Evolutionary conservation across 2,888 invertebrate genomes (phyloP).

Genomic region (Drosophila greeni): DNA sequence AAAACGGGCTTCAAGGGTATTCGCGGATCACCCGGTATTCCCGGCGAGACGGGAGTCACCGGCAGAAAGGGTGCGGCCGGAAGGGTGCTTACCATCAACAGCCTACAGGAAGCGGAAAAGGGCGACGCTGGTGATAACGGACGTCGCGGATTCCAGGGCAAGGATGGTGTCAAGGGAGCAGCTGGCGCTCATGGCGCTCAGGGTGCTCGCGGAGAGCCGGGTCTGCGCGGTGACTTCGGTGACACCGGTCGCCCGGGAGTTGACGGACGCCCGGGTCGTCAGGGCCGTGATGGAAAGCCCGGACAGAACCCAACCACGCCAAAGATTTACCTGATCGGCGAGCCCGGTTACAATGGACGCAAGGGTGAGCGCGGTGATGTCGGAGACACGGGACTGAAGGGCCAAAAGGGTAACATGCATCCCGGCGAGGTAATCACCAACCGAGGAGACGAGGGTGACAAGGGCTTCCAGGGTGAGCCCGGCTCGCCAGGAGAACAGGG

Average conservation of each 20-base stretch:
- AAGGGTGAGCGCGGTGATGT: slow-evolving; percentile 80
- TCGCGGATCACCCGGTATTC: slow-evolving; percentile 81
- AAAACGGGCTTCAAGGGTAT: slow-evolving; percentile 80
- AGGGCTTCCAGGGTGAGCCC: slow-evolving; percentile 78
- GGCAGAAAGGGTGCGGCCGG: slow-evolving; percentile 43
- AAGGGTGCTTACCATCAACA: slow-evolving; percentile 74
- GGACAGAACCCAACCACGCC: slow-evolving; percentile 79
- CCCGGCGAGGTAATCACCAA: slow-evolving; percentile 80
- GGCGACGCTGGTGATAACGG: slow-evolving; percentile 78
- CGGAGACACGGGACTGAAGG: slow-evolving; percentile 77
- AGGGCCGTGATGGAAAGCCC: slow-evolving; percentile 80
- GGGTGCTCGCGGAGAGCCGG: slow-evolving; percentile 76
- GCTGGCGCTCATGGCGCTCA: slow-evolving; percentile 69
- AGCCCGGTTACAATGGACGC: slow-evolving; percentile 71
- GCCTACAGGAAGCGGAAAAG: slow-evolving; percentile 57
- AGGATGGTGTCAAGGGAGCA: slow-evolving; percentile 69
- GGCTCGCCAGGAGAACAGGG: background rate
- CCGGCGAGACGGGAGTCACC: slow-evolving; percentile 77
- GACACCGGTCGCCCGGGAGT: slow-evolving; percentile 76
- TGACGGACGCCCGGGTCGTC: slow-evolving; percentile 79
- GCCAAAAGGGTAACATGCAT: slow-evolving; percentile 82
- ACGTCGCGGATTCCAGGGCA: slow-evolving; percentile 72
- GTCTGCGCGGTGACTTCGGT: slow-evolving; percentile 75
- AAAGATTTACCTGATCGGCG: slow-evolving; percentile 69
- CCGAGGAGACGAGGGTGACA: slow-evolving; percentile 79